Evolutionary conservation across 2,113 vertebrate genomes (phyloP), one percentile per base, ranked within the genome.

Genomic region (Dromaius novaehollandiae): DNA sequence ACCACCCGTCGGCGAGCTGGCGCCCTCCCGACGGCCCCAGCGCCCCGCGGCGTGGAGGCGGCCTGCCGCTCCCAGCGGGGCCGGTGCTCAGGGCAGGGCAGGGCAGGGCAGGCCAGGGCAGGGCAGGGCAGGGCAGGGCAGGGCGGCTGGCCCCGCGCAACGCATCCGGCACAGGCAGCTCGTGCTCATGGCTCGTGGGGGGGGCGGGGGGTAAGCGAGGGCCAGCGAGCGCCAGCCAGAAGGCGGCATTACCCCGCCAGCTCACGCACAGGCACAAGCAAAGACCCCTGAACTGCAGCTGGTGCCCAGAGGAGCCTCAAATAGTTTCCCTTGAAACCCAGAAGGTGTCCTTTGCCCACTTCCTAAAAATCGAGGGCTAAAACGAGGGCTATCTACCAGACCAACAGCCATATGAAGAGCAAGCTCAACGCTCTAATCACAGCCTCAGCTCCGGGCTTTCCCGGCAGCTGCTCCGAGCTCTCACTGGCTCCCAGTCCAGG

Each of bases 401-500:
- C 28, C 10, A 7, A 42, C 42, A 42, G 42, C 11, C 42, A 42
- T 42, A 10, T 42, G 42, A 42, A 4, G 12, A 42, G 9, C 10
- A 42, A 42, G 42, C 42, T 42, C 11, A 42, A 42, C 11, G 12
- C 42, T 42, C 42, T 42, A 42, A 42, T 11, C 42, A 4, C 13
- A 11, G 11, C 42, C 42, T 13, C 13, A 11, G 42, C 94, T 94
- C 89, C 97, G 96, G 93, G 16, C 25, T n/a, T 82, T 38, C 58
- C 9, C 2, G 18, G 36, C 1, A 32, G 86, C 83, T 55, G 94
- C 74, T 51, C 80, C 90, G 90, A 90, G 74, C 78, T 65, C 81
- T 69, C 60, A 66, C 88, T 51, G 63, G 82, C 81, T 96, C 89
- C 90, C 82, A 93, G 89, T 51, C 73, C 30, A 58, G 21, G 36